Conservation (phyloP, 2,113 vertebrate species). For the Cochlearius cochlearius region DNA sequence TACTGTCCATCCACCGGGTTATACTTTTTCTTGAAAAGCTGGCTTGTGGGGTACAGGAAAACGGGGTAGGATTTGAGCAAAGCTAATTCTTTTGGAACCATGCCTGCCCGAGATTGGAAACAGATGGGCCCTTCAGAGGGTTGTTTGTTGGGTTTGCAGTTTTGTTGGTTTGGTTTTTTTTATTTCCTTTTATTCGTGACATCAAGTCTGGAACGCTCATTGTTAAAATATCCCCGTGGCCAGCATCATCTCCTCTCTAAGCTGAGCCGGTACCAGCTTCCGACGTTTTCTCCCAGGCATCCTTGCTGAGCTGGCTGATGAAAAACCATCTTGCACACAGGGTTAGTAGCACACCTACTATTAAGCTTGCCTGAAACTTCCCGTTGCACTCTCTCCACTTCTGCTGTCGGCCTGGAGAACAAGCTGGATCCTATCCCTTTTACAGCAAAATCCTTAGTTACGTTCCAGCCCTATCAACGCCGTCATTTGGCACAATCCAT, state of each 20-base stretch:
- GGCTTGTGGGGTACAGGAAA: not conserved
- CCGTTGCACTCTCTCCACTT: not conserved
- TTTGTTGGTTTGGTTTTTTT: not conserved
- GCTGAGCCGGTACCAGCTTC: not conserved
- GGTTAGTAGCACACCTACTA: not conserved
- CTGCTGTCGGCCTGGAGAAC: not conserved
- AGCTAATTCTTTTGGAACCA: not conserved
- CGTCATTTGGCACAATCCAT: not conserved
- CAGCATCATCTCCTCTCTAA: not conserved
- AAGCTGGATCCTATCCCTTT: not conserved
- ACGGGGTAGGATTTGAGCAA: not conserved
- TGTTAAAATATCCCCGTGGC: not conserved
- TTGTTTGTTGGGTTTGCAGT: slow-evolving; percentile 48
- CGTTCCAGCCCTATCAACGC: not conserved
- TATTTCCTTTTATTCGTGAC: not conserved
- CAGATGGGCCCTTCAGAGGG: not conserved
- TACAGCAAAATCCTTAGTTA: not conserved
- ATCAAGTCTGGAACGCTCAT: not conserved
- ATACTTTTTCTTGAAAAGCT: not conserved
- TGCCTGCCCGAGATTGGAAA: not conserved
- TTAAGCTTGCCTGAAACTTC: not conserved
- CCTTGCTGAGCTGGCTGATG: not conserved
- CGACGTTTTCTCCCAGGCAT: not conserved
- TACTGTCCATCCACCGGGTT: not conserved
- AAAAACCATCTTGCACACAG: not conserved